phyloP scores from a whole-genome alignment of 2,113 vertebrate species.

The Buteo buteo region DNA sequence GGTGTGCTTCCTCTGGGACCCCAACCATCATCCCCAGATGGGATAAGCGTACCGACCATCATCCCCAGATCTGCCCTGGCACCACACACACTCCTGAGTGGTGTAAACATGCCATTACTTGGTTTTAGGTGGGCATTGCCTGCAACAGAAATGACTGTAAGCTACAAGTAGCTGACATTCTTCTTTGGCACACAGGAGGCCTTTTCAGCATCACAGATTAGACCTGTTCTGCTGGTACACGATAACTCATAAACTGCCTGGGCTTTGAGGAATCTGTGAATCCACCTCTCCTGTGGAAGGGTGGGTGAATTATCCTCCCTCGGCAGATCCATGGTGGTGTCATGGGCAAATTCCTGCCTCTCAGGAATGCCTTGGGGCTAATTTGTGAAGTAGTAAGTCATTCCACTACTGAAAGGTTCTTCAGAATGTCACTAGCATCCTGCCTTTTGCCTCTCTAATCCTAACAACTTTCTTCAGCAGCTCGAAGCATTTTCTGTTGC shows the following conservation, averaged over 20 bases:
- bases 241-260: background rate
- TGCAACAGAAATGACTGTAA: background rate
- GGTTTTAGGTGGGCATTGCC: background rate
- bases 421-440: background rate
- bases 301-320: background rate
- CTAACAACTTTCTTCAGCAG: background rate
- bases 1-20: background rate
- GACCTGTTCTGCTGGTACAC: background rate
- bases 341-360: background rate
- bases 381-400: background rate
- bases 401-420: background rate
- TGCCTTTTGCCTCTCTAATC: background rate
- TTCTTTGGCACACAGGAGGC: background rate
- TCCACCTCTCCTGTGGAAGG: background rate
- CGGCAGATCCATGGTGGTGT: background rate
- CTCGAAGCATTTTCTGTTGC: background rate
- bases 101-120: background rate
- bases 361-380: background rate
- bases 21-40: background rate
- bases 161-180: background rate
- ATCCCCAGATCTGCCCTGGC: background rate
- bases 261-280: background rate
- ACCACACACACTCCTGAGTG: background rate
- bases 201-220: background rate
- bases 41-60: background rate